Evolutionary conservation across 2,888 invertebrate genomes (phyloP).

Genomic region (Plebejus argus): DNA sequence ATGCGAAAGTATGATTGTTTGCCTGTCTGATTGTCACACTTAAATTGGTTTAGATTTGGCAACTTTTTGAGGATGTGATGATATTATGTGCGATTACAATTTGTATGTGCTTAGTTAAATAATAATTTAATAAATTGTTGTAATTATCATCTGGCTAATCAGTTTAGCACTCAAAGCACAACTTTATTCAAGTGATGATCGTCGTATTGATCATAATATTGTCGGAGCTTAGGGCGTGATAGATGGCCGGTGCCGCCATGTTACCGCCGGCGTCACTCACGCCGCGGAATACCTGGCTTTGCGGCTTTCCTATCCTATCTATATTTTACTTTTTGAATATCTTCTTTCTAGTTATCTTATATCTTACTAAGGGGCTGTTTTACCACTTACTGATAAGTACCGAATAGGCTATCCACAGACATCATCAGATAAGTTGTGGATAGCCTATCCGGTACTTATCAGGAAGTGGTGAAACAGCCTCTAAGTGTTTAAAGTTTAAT

Average conservation of each 20-base stretch:
- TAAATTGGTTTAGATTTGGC: too few relatives aligned
- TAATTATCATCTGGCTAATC: background rate
- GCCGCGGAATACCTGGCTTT: conserved; percentile 35
- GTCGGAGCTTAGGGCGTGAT: conserved; percentile 78
- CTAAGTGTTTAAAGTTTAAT: too few relatives aligned
- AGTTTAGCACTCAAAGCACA: background rate
- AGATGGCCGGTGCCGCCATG: conserved; percentile 68
- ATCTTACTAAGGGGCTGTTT: too few relatives aligned
- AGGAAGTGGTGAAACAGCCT: too few relatives aligned
- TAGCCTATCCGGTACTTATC: too few relatives aligned
- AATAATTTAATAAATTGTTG: too few relatives aligned
- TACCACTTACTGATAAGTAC: too few relatives aligned
- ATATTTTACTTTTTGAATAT: background rate
- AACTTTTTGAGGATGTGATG: too few relatives aligned
- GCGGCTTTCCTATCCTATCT: conserved; percentile 17
- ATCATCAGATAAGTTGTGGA: too few relatives aligned
- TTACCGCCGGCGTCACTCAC: conserved; percentile 68
- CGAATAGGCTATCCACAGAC: too few relatives aligned
- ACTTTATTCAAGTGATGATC: conserved; percentile 50
- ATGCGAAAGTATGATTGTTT: background rate
- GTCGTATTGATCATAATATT: conserved; percentile 76
- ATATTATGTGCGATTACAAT: too few relatives aligned
- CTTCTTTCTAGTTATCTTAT: background rate
- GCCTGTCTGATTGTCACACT: background rate
- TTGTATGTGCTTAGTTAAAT: too few relatives aligned